Percentiles rank a stretch among this genome's conserved stretches.
These are phyloP conservation scores for Bos indicus DNA, from an alignment of 2,113 vertebrate genomes.

Conservation along the genomic window DNA sequence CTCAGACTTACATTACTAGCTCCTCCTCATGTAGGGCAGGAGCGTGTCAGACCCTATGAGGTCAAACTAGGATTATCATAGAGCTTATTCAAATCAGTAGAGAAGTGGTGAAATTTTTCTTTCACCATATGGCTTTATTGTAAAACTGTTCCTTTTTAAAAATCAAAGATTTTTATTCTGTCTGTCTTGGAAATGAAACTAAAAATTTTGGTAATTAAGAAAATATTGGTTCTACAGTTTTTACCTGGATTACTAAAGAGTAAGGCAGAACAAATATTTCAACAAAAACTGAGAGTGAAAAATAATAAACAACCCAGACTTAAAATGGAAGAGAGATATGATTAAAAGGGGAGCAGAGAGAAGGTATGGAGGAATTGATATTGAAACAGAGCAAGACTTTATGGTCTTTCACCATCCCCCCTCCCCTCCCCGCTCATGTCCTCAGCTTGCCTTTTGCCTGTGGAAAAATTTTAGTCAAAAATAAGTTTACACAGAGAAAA, in stretches of 20 bases:
- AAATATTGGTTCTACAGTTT: not conserved
- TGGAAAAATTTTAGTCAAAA: not conserved
- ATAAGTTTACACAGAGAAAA: not conserved
- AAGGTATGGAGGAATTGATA: not conserved
- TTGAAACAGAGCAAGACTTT: not conserved
- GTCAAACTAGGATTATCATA: not conserved
- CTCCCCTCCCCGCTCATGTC: not conserved
- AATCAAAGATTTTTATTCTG: not conserved
- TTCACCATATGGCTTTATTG: not conserved
- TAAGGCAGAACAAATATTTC: not conserved
- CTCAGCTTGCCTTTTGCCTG: not conserved
- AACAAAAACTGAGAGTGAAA: not conserved
- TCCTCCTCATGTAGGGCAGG: not conserved
- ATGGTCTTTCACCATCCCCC: not conserved
- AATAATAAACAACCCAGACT: not conserved
- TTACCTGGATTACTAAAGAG: not conserved
- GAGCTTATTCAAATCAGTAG: not conserved
- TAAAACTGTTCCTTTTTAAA: not conserved
- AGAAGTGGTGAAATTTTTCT: not conserved
- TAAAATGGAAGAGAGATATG: not conserved
- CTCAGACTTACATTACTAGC: not conserved
- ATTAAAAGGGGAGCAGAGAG: not conserved
- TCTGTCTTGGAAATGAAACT: not conserved
- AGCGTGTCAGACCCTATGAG: not conserved
- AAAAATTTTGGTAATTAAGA: not conserved